phyloP scores from a whole-genome alignment of 2,888 invertebrate species.

The Ectropis crepuscularia region DNA sequence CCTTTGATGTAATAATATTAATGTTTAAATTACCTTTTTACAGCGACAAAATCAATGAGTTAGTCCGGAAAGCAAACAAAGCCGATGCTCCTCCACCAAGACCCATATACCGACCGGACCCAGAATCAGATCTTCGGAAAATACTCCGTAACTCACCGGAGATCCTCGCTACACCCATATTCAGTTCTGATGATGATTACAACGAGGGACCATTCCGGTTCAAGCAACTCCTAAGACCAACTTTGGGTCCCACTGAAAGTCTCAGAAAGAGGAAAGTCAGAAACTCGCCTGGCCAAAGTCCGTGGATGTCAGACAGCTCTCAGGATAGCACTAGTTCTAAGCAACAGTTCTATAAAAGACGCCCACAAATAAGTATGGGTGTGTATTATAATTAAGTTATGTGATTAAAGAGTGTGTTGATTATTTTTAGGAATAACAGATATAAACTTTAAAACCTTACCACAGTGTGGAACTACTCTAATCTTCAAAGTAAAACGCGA shows the following conservation, averaged over 20 bases:
- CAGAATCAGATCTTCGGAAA: constrained; percentile 76
- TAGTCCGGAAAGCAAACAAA: constrained; percentile 74
- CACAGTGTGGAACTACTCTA: not conserved
- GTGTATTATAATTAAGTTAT: constrained; percentile 70
- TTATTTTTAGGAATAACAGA: not conserved
- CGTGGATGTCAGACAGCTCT: constrained; percentile 80
- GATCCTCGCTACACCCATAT: constrained; percentile 75
- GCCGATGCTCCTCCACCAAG: constrained; percentile 60
- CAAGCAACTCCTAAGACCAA: constrained; percentile 86
- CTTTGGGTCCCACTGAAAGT: constrained; percentile 88
- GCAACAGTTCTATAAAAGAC: constrained; percentile 70
- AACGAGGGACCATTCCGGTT: constrained; percentile 88
- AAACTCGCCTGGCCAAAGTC: constrained; percentile 72
- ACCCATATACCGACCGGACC: constrained; percentile 64
- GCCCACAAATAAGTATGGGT: constrained; percentile 81
- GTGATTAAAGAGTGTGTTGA: not conserved
- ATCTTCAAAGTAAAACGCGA: no score
- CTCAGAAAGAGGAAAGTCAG: constrained; percentile 86
- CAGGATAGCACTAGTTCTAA: constrained; percentile 76
- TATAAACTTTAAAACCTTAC: not conserved
- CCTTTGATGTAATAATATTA: not conserved
- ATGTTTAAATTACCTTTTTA: constrained; percentile 9
- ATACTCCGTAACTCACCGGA: constrained; percentile 79
- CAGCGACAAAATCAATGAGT: constrained; percentile 81
- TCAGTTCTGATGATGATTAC: constrained; percentile 82